phyloP scores from a whole-genome alignment of 2,888 invertebrate genomes.

The Brachylomia viminalis region DNA sequence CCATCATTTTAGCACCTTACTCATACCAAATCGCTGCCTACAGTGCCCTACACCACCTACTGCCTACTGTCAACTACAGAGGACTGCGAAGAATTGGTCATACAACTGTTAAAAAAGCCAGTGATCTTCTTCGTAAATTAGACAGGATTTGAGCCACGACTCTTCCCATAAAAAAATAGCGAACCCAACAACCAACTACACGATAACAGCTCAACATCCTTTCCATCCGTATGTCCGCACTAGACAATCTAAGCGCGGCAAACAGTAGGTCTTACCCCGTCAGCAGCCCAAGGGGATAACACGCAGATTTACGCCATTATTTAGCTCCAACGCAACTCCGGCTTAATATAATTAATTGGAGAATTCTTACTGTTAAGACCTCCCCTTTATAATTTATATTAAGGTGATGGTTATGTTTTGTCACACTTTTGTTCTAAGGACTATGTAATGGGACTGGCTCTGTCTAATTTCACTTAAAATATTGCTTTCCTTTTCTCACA shows the following conservation, averaged over 20 bases:
- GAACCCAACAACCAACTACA: not conserved
- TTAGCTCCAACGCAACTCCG: slow-evolving; percentile 73
- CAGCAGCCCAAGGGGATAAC: slow-evolving; percentile 74
- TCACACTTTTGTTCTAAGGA: slow-evolving; percentile 18
- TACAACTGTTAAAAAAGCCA: too few species aligned
- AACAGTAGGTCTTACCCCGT: slow-evolving; percentile 70
- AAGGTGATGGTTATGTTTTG: slow-evolving; percentile 25
- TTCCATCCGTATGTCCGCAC: slow-evolving; percentile 49
- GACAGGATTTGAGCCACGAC: too few species aligned
- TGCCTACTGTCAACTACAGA: too few species aligned
- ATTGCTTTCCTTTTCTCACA: not conserved
- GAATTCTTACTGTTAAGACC: slow-evolving; percentile 67
- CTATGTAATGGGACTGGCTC: slow-evolving; percentile 19
- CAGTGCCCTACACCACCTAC: too few species aligned
- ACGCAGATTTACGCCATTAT: slow-evolving; percentile 78
- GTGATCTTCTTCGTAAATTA: not conserved
- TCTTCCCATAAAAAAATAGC: not conserved
- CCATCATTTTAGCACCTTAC: too few species aligned
- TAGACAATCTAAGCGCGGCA: slow-evolving; percentile 67
- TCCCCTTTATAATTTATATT: slow-evolving; percentile 50
- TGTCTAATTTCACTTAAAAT: slow-evolving; percentile 6
- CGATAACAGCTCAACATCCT: not conserved
- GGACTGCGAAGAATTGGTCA: too few species aligned
- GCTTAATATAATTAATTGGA: slow-evolving; percentile 75
- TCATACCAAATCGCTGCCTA: too few species aligned